A percentile compares a stretch with the other conserved stretches of the same genome.
Evolutionary conservation across 2,888 invertebrate species (phyloP).

Genomic region (Thera obeliscata): DNA sequence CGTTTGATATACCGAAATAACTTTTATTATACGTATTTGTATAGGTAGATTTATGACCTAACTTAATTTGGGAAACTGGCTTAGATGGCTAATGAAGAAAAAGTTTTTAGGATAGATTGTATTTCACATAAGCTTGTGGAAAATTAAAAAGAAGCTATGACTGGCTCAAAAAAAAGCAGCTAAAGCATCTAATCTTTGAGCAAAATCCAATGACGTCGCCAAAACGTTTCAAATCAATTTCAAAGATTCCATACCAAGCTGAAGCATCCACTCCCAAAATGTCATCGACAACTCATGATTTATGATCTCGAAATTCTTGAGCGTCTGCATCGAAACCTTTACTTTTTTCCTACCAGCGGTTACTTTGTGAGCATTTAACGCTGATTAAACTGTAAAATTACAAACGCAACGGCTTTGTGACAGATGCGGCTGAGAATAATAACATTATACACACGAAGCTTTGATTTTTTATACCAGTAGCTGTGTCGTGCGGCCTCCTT

Average conservation of each 20-base stretch:
- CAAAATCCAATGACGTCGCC: constrained; percentile 1
- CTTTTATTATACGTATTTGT: not conserved
- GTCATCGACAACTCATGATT: constrained; percentile 74
- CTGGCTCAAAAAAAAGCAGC: not conserved
- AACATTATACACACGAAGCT: constrained; percentile 77
- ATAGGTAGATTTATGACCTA: not conserved
- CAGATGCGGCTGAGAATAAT: constrained; percentile 82
- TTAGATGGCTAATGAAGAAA: not conserved
- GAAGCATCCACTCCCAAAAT: constrained; percentile 46
- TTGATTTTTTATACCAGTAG: constrained; percentile 54
- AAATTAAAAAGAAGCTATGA: not conserved
- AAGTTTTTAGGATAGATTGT: too few relatives aligned
- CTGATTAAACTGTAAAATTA: constrained; percentile 85
- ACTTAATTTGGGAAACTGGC: not conserved
- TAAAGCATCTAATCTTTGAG: constrained; percentile 6
- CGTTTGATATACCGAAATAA: constrained; percentile 4
- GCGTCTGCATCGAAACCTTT: constrained; percentile 59
- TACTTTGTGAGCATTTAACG: constrained; percentile 81
- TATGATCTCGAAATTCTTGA: constrained; percentile 70
- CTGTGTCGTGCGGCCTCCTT: constrained; percentile 74
- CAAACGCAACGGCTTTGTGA: constrained; percentile 77
- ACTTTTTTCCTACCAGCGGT: constrained; percentile 69
- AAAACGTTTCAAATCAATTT: constrained; percentile 26
- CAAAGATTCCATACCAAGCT: constrained; percentile 35
- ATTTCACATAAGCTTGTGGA: too few relatives aligned